These are phyloP conservation scores for Abramis brama DNA, from an alignment of 2,113 vertebrate species.

Conservation along the genomic window DNA sequence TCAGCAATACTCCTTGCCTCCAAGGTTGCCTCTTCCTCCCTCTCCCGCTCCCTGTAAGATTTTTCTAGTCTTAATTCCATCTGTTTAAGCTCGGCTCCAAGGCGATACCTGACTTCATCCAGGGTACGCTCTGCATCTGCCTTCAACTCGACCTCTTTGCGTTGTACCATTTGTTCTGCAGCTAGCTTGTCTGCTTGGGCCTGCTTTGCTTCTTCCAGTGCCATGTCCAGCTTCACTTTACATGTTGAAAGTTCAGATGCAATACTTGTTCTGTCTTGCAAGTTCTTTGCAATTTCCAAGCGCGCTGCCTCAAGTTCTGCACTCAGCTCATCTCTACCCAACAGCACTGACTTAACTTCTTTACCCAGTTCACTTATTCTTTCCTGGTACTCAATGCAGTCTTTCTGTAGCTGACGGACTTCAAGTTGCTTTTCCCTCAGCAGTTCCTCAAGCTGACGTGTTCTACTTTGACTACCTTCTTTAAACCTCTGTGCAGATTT, in stretches of 20 bases:
- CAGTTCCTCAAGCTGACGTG: conserved; percentile 91
- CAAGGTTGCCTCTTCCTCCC: conserved; percentile 72
- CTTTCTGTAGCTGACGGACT: conserved; percentile 90
- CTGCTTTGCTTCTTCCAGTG: conserved; percentile 80
- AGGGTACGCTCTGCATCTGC: conserved; percentile 85
- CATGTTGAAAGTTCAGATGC: conserved; percentile 79
- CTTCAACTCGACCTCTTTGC: conserved; percentile 77
- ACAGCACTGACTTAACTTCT: conserved; percentile 83
- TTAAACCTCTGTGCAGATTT: conserved; percentile 79
- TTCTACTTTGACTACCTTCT: conserved; percentile 79
- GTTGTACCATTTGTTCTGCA: conserved; percentile 68
- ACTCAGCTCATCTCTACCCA: conserved; percentile 77
- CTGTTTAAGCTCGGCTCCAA: conserved; percentile 82
- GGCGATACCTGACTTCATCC: conserved; percentile 83
- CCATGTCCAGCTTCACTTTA: conserved; percentile 80
- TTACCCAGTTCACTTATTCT: conserved; percentile 86
- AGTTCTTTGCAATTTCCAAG: conserved; percentile 68
- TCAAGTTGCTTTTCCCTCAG: conserved; percentile 94
- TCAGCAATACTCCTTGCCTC: conserved; percentile 75
- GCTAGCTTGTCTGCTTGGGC: conserved; percentile 76
- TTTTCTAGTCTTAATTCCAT: conserved; percentile 84
- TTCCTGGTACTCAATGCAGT: conserved; percentile 91
- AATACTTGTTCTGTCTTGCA: conserved; percentile 73
- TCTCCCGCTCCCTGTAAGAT: conserved; percentile 76
- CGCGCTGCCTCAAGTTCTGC: conserved; percentile 77